Conservation (phyloP, 2,797 vertebrate species). For the Sebastes oblongus region DNA sequence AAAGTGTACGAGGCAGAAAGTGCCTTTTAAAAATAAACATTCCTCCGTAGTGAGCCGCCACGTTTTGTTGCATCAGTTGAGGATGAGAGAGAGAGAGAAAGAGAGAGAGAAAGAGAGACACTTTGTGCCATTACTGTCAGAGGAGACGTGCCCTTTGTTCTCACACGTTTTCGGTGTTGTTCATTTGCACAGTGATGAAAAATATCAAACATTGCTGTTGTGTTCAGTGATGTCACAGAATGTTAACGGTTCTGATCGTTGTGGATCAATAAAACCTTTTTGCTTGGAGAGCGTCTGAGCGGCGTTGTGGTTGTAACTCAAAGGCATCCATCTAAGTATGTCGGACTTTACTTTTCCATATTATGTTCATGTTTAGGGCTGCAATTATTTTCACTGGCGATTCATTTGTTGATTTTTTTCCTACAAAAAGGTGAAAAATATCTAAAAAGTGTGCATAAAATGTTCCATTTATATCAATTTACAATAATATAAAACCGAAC, state of each 20-base stretch:
- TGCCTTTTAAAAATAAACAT: constrained; percentile 78
- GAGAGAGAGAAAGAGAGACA: neutral
- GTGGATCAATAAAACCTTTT: constrained; percentile 79
- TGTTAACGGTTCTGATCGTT: constrained; percentile 75
- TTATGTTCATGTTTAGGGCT: neutral
- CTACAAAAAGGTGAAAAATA: too few relatives aligned
- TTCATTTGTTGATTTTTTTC: too few relatives aligned
- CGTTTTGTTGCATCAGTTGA: constrained; percentile 45
- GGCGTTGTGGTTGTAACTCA: neutral
- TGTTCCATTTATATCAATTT: neutral
- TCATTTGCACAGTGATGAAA: constrained; percentile 70
- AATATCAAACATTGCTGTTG: constrained; percentile 72
- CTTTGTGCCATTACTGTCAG: constrained; percentile 67
- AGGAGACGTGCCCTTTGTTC: constrained; percentile 49
- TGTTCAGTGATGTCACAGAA: constrained; percentile 77
- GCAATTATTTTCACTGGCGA: fast-evolving
- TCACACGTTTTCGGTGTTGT: constrained; percentile 51
- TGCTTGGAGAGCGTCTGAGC: constrained; percentile 42
- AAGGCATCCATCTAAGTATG: fast-evolving
- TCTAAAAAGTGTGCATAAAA: neutral
- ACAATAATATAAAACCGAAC: neutral
- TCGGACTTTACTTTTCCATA: neutral
- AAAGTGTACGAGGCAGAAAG: constrained; percentile 78
- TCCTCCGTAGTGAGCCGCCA: constrained; percentile 69
- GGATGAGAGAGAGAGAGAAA: neutral